Percentiles rank a stretch among this genome's conserved stretches.
phyloP scores from a whole-genome alignment of 1,140 invertebrate species.

The Geopemphigus sp. region DNA sequence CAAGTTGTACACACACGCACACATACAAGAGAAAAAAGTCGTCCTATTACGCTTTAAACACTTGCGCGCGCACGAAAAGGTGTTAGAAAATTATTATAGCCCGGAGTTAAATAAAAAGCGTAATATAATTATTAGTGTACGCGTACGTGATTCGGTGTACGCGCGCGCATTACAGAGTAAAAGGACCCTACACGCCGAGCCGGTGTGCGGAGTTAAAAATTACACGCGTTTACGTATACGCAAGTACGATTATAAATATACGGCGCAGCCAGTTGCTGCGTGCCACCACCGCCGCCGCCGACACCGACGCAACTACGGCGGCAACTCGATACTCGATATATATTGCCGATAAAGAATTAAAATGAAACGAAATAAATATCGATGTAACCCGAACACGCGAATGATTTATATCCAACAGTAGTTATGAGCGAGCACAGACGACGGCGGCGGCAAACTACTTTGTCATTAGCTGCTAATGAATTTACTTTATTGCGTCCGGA shows the following conservation, averaged over 20 bases:
- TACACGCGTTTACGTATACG: neutral
- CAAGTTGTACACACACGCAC: neutral
- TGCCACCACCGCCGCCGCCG: too few species aligned
- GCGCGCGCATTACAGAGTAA: too few species aligned
- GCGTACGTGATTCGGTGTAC: too few species aligned
- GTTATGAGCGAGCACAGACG: neutral
- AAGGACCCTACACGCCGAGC: too few species aligned
- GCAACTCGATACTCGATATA: conserved; percentile 2
- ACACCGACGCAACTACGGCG: too few species aligned
- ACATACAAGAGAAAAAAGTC: neutral
- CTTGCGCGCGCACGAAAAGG: neutral
- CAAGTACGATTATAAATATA: neutral
- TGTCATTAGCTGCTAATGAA: conserved; percentile 50
- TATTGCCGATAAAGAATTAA: conserved; percentile 4
- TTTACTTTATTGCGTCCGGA: conserved; percentile 50
- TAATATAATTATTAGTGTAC: neutral
- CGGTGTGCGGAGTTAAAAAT: neutral
- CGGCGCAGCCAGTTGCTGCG: too few species aligned
- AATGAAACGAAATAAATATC: conserved; percentile 40
- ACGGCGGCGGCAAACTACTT: conserved; percentile 46
- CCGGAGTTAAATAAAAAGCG: neutral
- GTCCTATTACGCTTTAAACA: conserved; percentile 5
- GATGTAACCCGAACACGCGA: conserved; percentile 29
- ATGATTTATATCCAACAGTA: conserved; percentile 40
- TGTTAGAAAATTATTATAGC: conserved; percentile 29